Base-by-base conservation (phyloP, 2,797 vertebrate genomes). In the Ctenosaura bakeri region DNA sequence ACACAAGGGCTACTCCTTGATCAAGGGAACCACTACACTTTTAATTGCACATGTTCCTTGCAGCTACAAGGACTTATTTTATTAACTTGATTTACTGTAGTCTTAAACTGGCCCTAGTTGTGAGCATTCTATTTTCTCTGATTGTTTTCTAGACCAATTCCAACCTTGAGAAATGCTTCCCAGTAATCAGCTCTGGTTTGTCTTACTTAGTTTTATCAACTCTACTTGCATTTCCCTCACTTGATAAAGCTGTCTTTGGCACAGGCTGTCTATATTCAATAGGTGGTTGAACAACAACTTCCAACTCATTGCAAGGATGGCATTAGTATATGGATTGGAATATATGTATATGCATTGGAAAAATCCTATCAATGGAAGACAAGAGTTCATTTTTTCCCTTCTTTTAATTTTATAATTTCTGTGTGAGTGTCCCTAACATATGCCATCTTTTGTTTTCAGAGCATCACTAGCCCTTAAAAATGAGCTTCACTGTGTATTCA, bases 141-240 rank as follows among this genome's bases (percentile, higher is more conserved):
- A 82, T 88, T 10, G 46, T n/a, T 54, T n/a, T 29, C 59, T 10
- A 42, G 24, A 9, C 12, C 18, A 74, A 38, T 59, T 38, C 56
- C 46, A 85, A 26, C 24, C 74, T 79, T 38, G 50, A 80, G 79
- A 91, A 91, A 22, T 54, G 22, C 66, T 92, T 84, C 26, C 64
- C 89, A 71, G 22, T 62, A 32, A 54, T 69, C 8, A 73, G 26
- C 1, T 29, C 10, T 0, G 0, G 12, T 86, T 90, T 56, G 9
- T 54, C 88, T 91, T 91, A 8, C 54, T 91, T 91, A 59, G 18
- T 90, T 83, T 88, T 87, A 50, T 42, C 87, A 35, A 20, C 85
- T 88, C 54, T 35, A 13, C 54, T 12, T 52, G 10, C 12, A 4
- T 87, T 35, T 46, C 18, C 9, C 69, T 90, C 16, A 76, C 16